Conservation (phyloP, 2,797 vertebrate genomes). For the Intellagama lesueurii region DNA sequence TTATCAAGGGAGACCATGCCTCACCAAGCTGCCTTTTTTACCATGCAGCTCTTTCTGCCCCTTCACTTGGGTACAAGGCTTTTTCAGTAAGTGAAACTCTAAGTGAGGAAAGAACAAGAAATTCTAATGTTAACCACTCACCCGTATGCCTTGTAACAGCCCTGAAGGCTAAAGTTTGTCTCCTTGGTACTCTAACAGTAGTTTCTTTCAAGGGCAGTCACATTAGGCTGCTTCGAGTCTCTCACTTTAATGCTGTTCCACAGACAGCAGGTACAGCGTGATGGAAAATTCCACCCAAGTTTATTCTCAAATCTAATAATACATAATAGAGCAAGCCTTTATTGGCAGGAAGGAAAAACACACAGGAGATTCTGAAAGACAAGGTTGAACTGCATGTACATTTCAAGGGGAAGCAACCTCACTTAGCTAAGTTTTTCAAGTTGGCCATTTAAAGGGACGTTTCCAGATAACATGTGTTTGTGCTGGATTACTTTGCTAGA, state of each 20-base stretch:
- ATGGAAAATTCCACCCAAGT: constrained; percentile 44
- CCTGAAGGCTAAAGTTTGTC: constrained; percentile 18
- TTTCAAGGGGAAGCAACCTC: constrained; percentile 28
- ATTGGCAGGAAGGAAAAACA: constrained; percentile 15
- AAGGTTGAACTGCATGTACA: constrained; percentile 11
- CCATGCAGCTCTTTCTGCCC: not conserved
- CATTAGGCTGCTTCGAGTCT: constrained; percentile 27
- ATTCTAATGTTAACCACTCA: not conserved
- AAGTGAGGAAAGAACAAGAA: not conserved
- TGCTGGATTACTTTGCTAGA: not conserved
- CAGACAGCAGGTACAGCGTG: constrained; percentile 27
- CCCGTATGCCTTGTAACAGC: not conserved
- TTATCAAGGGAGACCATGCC: not conserved
- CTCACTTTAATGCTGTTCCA: constrained; percentile 29
- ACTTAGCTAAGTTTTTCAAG: not conserved
- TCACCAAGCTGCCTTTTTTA: not conserved
- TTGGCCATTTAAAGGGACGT: not conserved
- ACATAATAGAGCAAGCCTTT: constrained; percentile 38
- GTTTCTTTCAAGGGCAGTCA: constrained; percentile 27
- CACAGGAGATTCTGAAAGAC: constrained; percentile 14
- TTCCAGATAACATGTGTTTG: not conserved
- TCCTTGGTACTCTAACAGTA: constrained; percentile 16
- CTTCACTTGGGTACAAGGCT: not conserved
- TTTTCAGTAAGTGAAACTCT: not conserved
- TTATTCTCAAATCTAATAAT: constrained; percentile 47